phyloP scores from a whole-genome alignment of 2,888 invertebrate species.

The Antheraea assamensis region DNA sequence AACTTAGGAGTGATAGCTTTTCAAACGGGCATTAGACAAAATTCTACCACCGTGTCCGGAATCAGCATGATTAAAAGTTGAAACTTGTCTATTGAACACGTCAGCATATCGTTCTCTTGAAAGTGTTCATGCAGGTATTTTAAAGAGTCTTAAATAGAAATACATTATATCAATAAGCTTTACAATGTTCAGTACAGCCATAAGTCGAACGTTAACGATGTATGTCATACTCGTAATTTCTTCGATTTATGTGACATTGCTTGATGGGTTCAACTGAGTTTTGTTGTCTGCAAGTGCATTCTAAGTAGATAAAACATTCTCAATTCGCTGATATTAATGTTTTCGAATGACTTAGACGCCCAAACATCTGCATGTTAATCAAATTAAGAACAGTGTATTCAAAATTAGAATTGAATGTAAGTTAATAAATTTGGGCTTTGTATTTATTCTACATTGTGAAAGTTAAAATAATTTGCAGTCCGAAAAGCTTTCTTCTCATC shows the following conservation, averaged over 20 bases:
- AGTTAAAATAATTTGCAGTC: not conserved
- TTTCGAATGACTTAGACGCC: constrained; percentile 35
- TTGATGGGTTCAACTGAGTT: constrained; percentile 20
- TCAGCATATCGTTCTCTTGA: not conserved
- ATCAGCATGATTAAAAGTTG: not conserved
- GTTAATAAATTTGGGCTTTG: not conserved
- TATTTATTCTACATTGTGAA: not conserved
- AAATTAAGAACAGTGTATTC: not conserved
- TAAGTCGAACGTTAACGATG: constrained; percentile 7
- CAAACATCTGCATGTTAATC: constrained; percentile 27
- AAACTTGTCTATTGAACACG: not conserved
- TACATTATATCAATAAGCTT: not conserved
- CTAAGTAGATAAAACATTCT: constrained; percentile 36
- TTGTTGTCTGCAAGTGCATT: constrained; percentile 28
- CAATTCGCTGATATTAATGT: constrained; percentile 31
- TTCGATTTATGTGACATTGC: constrained; percentile 31
- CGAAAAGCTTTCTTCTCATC: not conserved
- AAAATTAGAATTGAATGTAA: not conserved
- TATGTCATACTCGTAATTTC: constrained; percentile 29
- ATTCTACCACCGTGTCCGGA: too few species aligned
- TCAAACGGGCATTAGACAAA: too few species aligned
- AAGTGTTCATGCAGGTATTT: too few species aligned
- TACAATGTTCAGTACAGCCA: not conserved
- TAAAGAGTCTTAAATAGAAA: not conserved
- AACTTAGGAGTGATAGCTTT: too few species aligned